phyloP scores from a whole-genome alignment of 2,113 vertebrate species.

The Poeciliopsis retropinna region DNA sequence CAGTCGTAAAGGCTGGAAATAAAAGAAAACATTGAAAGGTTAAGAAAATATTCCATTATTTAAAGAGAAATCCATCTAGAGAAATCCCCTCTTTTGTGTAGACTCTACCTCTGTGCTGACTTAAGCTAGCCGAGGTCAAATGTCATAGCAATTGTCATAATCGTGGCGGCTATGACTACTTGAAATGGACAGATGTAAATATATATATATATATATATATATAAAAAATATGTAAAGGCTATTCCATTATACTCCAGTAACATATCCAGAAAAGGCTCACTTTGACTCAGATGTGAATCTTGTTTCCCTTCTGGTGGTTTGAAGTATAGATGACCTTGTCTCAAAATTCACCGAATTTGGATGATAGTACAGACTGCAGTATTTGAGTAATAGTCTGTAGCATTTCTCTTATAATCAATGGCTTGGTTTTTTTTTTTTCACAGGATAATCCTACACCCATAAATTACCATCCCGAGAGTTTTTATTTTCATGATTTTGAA shows the following conservation, averaged over 20 bases:
- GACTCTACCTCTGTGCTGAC: not conserved
- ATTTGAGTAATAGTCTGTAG: too few relatives aligned
- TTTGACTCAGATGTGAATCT: too few relatives aligned
- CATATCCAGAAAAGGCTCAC: not conserved
- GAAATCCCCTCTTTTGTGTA: not conserved
- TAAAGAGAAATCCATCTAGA: not conserved
- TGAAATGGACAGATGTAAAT: not conserved
- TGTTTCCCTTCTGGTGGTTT: too few relatives aligned
- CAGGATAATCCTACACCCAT: too few relatives aligned
- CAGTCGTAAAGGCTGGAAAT: not conserved
- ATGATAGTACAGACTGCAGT: too few relatives aligned
- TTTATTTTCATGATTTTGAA: not conserved
- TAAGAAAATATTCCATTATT: not conserved
- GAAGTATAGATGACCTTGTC: too few relatives aligned
- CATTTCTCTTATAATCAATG: too few relatives aligned
- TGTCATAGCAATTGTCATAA: not conserved
- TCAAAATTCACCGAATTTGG: too few relatives aligned
- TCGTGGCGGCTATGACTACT: not conserved
- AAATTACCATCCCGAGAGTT: not conserved
- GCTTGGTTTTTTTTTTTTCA: too few relatives aligned
- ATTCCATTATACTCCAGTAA: not conserved
- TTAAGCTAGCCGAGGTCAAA: not conserved
- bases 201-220: too few relatives aligned
- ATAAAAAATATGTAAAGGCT: not conserved
- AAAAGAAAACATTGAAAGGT: too few relatives aligned